Percentiles rank a stretch among this genome's conserved stretches.
Conservation (phyloP, 37 sponge, comb jelly and placozoan genomes). For the Tethya wilhelma region DNA sequence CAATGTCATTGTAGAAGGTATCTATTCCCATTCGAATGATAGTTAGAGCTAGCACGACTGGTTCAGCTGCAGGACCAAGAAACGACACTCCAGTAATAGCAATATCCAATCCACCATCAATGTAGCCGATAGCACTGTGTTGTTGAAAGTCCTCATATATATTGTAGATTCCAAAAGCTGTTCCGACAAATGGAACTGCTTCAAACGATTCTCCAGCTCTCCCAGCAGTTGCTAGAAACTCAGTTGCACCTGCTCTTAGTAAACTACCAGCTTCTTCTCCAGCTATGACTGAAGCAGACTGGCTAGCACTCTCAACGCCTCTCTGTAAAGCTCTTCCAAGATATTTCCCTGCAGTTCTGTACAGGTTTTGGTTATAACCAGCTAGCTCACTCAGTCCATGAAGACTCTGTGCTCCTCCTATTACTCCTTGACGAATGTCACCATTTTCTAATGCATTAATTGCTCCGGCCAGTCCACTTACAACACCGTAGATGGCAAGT, state of each 20-base stretch:
- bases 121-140: conserved; percentile 8
- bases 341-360: conserved; percentile 3
- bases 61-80: background rate
- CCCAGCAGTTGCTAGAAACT: too few species aligned
- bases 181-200: background rate
- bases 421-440: background rate
- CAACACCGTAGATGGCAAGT: background rate
- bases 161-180: background rate
- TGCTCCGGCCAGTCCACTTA: background rate
- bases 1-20: too few species aligned
- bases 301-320: background rate
- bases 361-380: too few species aligned
- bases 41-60: too few species aligned
- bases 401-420: background rate
- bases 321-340: background rate
- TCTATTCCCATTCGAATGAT: too few species aligned
- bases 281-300: background rate
- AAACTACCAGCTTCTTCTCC: background rate
- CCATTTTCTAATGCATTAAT: conserved; percentile 4
- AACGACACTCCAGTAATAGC: background rate
- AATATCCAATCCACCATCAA: conserved; percentile 1
- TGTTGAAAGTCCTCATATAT: conserved; percentile 9
- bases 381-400: background rate
- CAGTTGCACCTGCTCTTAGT: background rate
- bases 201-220: too few species aligned